These are phyloP conservation scores for Dryoscopus gambensis DNA, from an alignment of 2,113 vertebrate genomes.

Conservation along the genomic window DNA sequence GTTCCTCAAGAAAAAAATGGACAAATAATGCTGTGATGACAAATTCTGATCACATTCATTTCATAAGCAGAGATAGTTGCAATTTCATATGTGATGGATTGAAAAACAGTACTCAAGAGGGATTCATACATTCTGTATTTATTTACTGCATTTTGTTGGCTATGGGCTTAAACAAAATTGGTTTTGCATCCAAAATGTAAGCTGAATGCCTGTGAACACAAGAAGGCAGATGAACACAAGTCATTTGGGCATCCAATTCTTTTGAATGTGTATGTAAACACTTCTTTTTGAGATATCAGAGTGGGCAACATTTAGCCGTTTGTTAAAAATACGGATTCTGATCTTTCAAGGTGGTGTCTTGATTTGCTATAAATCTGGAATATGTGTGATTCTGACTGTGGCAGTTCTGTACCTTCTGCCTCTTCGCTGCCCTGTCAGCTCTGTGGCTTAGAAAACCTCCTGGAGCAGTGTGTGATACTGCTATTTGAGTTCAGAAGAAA, in stretches of 20 bases:
- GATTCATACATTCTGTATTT: slow-evolving; percentile 12
- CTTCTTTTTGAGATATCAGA: not conserved
- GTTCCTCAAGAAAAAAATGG: not conserved
- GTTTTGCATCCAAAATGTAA: slow-evolving; percentile 33
- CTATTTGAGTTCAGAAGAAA: not conserved
- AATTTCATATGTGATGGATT: slow-evolving; percentile 14
- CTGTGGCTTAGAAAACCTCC: not conserved
- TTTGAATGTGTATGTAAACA: not conserved
- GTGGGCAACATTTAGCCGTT: not conserved
- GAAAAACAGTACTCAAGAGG: slow-evolving; percentile 7
- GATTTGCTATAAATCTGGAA: not conserved
- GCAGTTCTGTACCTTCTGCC: not conserved
- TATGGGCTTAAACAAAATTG: slow-evolving; percentile 5
- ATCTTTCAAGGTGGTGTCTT: not conserved
- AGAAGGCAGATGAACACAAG: not conserved
- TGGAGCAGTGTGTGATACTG: not conserved
- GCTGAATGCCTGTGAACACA: not conserved
- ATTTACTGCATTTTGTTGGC: slow-evolving; percentile 32
- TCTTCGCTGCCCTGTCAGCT: not conserved
- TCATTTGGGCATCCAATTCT: not conserved
- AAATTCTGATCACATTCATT: slow-evolving; percentile 23
- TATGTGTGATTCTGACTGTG: not conserved
- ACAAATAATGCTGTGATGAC: not conserved
- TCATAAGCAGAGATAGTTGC: not conserved
- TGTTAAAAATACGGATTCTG: not conserved